A percentile compares a stretch with the other conserved stretches of the same genome.
phyloP scores from a whole-genome alignment of 1,140 invertebrate species.

The fruit fly (Drosophila melanogaster) region Release_6_plus_ISO1_MT NC_004354.4:6970001-6970500 shows the following conservation, averaged over 20 bases:
- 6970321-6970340: slow-evolving; percentile 90
- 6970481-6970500: slow-evolving; percentile 97
- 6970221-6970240: slow-evolving; percentile 89
- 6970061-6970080: slow-evolving; percentile 90
- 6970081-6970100: slow-evolving; percentile 92
- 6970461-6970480: slow-evolving; percentile 95
- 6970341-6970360: slow-evolving; percentile 92
- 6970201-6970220: slow-evolving; percentile 91
- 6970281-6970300: slow-evolving; percentile 10
- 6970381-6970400: slow-evolving; percentile 96
- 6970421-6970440: slow-evolving; percentile 95
- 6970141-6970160: slow-evolving; percentile 90
- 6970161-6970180: slow-evolving; percentile 88
- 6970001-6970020: slow-evolving; percentile 6
- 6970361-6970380: slow-evolving; percentile 91
- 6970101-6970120: slow-evolving; percentile 86
- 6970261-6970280: slow-evolving; percentile 60
- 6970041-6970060: slow-evolving; percentile 90
- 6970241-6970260: slow-evolving; percentile 89
- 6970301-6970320: slow-evolving; percentile 68
- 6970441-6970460: slow-evolving; percentile 91
- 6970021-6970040: slow-evolving; percentile 86
- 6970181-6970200: slow-evolving; percentile 93
- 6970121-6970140: slow-evolving; percentile 86
- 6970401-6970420: slow-evolving; percentile 92